These are phyloP conservation scores for Dasypus novemcinctus DNA, from an alignment of 2,113 vertebrate species.

Conservation along the genomic window DNA sequence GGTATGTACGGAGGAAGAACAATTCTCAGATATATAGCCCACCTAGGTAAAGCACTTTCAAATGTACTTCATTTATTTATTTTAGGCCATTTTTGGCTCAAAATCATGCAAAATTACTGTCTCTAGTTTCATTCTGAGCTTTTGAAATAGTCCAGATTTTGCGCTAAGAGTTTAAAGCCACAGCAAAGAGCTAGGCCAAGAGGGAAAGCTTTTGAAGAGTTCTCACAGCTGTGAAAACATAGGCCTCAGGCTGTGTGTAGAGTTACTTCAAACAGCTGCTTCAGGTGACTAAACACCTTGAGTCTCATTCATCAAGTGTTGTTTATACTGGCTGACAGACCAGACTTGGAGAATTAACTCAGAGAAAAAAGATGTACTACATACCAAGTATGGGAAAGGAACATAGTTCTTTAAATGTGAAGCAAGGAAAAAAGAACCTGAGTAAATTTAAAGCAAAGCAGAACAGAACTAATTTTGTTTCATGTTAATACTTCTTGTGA, in stretches of 20 bases:
- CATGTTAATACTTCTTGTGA: constrained; percentile 68
- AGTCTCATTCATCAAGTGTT: constrained; percentile 94
- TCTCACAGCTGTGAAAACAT: constrained; percentile 95
- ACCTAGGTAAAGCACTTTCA: constrained; percentile 90
- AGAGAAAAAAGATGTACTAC: constrained; percentile 86
- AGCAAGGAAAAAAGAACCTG: background rate
- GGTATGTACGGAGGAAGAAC: constrained; percentile 69
- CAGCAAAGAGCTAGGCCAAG: constrained; percentile 86
- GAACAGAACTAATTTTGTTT: constrained; percentile 76
- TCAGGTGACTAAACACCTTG: constrained; percentile 98
- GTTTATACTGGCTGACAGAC: constrained; percentile 93
- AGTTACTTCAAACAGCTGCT: constrained; percentile 91
- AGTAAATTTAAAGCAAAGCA: constrained; percentile 77
- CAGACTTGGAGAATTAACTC: constrained; percentile 90
- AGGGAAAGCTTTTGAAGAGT: constrained; percentile 90
- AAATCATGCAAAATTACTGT: constrained; percentile 89
- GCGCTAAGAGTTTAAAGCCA: constrained; percentile 85
- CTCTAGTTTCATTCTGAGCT: constrained; percentile 90
- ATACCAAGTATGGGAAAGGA: constrained; percentile 87
- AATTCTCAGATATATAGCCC: constrained; percentile 88
- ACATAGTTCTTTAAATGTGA: constrained; percentile 63
- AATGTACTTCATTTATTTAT: constrained; percentile 91
- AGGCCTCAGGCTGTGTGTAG: constrained; percentile 87
- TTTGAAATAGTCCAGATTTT: constrained; percentile 90
- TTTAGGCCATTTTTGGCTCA: constrained; percentile 88